These are phyloP conservation scores for Charina bottae DNA, from an alignment of 2,113 vertebrate genomes.

Conservation along the genomic window DNA sequence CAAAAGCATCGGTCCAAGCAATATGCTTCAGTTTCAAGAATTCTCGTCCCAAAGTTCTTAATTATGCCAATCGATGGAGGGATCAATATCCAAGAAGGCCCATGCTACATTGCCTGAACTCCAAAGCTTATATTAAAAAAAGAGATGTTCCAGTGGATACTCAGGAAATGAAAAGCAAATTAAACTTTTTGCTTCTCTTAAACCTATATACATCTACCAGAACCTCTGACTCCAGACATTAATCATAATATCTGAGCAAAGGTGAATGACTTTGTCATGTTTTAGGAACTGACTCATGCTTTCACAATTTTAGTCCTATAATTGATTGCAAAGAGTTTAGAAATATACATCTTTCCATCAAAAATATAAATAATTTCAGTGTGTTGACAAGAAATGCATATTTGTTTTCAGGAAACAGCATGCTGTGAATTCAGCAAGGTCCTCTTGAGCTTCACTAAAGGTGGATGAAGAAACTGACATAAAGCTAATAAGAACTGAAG, in stretches of 20 bases:
- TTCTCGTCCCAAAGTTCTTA: too few relatives aligned
- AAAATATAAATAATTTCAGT: neutral
- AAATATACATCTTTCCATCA: neutral
- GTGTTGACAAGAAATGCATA: neutral
- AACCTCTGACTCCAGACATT: neutral
- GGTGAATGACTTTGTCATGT: neutral
- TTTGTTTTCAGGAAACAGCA: slow-evolving; percentile 4
- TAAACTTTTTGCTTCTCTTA: neutral
- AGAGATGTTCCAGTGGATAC: neutral
- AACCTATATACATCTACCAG: neutral
- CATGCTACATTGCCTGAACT: neutral
- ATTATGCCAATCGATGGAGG: too few relatives aligned
- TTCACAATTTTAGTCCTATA: neutral
- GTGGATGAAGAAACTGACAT: slow-evolving; percentile 12
- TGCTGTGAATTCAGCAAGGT: neutral
- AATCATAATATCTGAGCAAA: neutral
- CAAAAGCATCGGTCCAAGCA: too few relatives aligned
- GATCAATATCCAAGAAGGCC: too few relatives aligned
- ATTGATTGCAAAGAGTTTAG: neutral
- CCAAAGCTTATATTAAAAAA: neutral
- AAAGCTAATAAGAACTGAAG: slow-evolving; percentile 13
- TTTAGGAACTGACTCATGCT: neutral
- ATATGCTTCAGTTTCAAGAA: too few relatives aligned
- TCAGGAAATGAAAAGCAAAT: neutral
- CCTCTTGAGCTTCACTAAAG: neutral